These are phyloP conservation scores for Ochropleura plecta DNA, from an alignment of 2,888 invertebrate genomes.

Conservation along the genomic window DNA sequence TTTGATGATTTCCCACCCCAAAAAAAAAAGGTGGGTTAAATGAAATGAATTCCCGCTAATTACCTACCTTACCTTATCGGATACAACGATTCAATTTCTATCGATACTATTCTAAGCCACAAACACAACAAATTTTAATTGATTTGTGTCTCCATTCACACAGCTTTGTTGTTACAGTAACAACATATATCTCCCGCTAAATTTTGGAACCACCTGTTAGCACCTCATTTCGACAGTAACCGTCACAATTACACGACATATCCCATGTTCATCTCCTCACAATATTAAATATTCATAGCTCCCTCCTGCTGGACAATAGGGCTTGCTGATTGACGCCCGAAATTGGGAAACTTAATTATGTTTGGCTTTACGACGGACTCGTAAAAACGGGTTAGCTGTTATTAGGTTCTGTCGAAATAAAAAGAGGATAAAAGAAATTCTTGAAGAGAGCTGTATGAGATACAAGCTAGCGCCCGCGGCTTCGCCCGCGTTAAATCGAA, in stretches of 20 bases:
- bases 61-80: too few species aligned
- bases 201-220: conserved; percentile 27
- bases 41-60: too few species aligned
- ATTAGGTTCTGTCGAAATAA: conserved; percentile 43
- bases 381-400: conserved; percentile 59
- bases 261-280: conserved; percentile 35
- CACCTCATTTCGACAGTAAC: background rate
- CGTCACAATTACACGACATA: conserved; percentile 30
- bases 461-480: too few species aligned
- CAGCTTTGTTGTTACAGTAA: background rate
- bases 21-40: too few species aligned
- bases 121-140: background rate
- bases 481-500: too few species aligned
- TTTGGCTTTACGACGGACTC: conserved; percentile 58
- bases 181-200: conserved; percentile 2
- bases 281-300: conserved; percentile 57
- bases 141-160: too few species aligned
- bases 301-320: conserved; percentile 27
- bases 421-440: conserved; percentile 22
- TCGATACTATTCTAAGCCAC: too few species aligned
- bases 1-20: too few species aligned
- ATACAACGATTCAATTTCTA: too few species aligned
- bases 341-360: conserved; percentile 63
- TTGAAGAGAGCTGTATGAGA: background rate
- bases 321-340: conserved; percentile 40